Percentiles rank a stretch among this genome's conserved stretches.
Evolutionary conservation across 2,888 invertebrate genomes (phyloP).

Genomic region (Ennomos fuscantarius): DNA sequence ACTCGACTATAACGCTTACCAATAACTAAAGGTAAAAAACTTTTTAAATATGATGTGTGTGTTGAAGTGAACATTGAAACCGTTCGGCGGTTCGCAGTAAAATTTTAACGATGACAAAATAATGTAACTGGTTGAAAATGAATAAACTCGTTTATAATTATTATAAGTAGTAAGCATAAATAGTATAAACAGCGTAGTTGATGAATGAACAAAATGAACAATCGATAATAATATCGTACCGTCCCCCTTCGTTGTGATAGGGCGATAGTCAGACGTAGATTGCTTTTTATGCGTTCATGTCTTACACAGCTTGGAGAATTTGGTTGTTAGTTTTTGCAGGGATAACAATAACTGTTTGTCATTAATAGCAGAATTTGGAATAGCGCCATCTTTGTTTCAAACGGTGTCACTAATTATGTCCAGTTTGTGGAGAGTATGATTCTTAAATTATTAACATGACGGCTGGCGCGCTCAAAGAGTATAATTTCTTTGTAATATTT

Average conservation of each 20-base stretch:
- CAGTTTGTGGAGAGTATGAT: neutral
- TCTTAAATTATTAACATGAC: neutral
- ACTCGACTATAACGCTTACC: constrained; percentile 1
- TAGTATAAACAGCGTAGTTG: constrained; percentile 55
- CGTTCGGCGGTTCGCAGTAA: constrained; percentile 41
- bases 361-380: neutral
- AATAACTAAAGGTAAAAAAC: constrained; percentile 1
- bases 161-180: constrained; percentile 78
- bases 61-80: constrained; percentile 23
- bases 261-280: constrained; percentile 19
- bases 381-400: constrained; percentile 8
- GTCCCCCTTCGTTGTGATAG: constrained; percentile 25
- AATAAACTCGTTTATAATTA: constrained; percentile 49
- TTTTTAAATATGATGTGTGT: neutral
- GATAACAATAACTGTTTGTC: neutral
- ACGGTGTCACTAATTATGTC: neutral
- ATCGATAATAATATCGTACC: constrained; percentile 28
- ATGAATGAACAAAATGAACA: constrained; percentile 31
- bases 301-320: constrained; percentile 11
- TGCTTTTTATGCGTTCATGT: constrained; percentile 22
- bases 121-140: constrained; percentile 47
- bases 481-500: too few relatives aligned
- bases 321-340: too few relatives aligned
- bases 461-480: constrained; percentile 1
- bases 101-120: constrained; percentile 51